Base-by-base conservation (phyloP, 2,888 invertebrate genomes). In the Ormia ochracea region DNA sequence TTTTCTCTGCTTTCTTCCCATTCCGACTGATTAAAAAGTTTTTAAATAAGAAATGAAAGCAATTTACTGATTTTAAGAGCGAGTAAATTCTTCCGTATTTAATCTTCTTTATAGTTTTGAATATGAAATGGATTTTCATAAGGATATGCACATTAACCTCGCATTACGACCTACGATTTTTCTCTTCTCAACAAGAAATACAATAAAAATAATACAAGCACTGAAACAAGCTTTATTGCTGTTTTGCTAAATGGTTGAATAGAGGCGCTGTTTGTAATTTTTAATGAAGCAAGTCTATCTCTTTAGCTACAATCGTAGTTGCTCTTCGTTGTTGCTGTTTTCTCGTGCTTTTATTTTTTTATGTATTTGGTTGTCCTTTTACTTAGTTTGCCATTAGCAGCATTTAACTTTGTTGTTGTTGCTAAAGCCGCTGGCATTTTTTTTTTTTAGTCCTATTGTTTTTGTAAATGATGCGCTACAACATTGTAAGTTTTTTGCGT, bases 401-500 rank as follows among this genome's bases (percentile, higher is more conserved):
- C 54, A 72, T 72, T 80, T 72, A 70, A 36, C 21, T 19, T 45
- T 43, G 36, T 19, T 56, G 17, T 52, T 70, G 12, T 23, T 59
- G 19, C 45, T 77, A 17, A 59, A 52, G 52, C 7, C 33, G 31
- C 9, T 54, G 1, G 38, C 45, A 12, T 33, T 28, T 21, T 45
- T 43, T 45, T 56, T 43, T n/a, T 28, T 41, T 28, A 23, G 5
- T 10, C 4, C 21, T 28, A 7, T 41, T 41, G 14, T 26, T 28
- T 45, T 31, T 48, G 41, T 12, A 28, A n/a, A 23, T 68, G n/a
- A 17, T 28, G 69, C 65, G 45, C 66, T 65, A 70, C 41, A 70
- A 66, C 70, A 70, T 73, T 56, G 69, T 52, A 82, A 66, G 61
- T 79, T 79, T 69, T 77, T 50, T 66, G 68, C n/a, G n/a, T 68